phyloP scores from a whole-genome alignment of 2,113 vertebrate species.

The Mesitornis unicolor region DNA sequence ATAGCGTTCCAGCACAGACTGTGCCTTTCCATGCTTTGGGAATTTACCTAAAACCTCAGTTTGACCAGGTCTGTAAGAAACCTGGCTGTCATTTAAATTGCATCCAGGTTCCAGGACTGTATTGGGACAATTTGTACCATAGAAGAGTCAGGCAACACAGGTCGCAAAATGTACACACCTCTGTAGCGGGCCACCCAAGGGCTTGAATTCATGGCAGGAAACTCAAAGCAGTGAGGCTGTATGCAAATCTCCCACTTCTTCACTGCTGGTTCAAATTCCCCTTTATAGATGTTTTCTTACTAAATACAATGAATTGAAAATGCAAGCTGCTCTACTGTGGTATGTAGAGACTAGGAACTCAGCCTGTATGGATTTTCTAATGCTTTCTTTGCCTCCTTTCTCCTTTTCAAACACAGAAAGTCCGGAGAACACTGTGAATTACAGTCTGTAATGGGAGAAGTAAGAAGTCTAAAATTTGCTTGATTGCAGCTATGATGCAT shows the following conservation, averaged over 20 bases:
- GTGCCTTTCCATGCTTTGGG: neutral
- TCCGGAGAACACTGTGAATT: neutral
- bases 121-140: neutral
- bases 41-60: neutral
- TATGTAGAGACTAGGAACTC: neutral
- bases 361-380: neutral
- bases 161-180: neutral
- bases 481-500: constrained; percentile 1
- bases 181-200: neutral
- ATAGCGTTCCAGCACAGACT: neutral
- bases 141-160: neutral
- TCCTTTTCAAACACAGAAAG: neutral
- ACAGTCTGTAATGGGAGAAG: neutral
- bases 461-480: neutral
- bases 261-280: neutral
- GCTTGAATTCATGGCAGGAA: neutral
- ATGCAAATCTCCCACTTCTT: neutral
- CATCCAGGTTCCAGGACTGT: neutral
- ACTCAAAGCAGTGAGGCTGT: neutral
- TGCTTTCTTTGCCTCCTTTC: neutral
- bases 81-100: neutral
- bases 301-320: neutral
- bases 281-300: neutral
- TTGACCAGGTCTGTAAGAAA: neutral
- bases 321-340: neutral